Percentiles rank a stretch among this genome's conserved stretches.
phyloP scores from a whole-genome alignment of 2,797 vertebrate species.

The Phataginus tricuspis region DNA sequence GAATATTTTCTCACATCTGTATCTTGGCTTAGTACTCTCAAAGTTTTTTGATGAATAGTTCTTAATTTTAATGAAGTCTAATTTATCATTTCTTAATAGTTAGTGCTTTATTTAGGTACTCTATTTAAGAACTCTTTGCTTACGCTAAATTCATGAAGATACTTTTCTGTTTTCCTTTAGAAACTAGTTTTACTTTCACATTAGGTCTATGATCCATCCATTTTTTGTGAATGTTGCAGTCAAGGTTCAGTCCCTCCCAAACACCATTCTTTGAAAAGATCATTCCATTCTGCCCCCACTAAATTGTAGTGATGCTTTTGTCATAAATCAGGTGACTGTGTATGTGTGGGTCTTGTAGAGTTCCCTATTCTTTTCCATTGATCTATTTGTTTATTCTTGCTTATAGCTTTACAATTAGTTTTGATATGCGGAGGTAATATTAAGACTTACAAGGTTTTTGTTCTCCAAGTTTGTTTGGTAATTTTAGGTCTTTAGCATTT shows the following conservation, averaged over 20 bases:
- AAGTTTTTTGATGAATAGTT: conserved; percentile 38
- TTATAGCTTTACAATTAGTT: neutral
- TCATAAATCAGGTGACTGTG: neutral
- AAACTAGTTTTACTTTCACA: neutral
- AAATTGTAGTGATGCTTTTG: neutral
- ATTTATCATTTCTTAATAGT: neutral
- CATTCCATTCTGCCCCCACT: neutral
- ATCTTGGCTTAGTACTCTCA: neutral
- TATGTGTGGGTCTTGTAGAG: neutral
- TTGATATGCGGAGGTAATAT: neutral
- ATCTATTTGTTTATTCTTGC: neutral
- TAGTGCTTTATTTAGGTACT: neutral
- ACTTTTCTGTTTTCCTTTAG: conserved; percentile 4
- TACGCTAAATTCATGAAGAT: neutral
- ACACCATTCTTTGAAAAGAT: neutral
- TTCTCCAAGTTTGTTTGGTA: neutral
- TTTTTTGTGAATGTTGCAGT: neutral
- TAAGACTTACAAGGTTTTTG: neutral
- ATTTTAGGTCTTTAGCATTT: neutral
- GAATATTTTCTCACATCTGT: neutral
- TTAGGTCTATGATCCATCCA: neutral
- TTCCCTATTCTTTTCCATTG: neutral
- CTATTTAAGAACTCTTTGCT: neutral
- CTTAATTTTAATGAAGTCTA: neutral
- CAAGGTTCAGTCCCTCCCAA: neutral